Conservation (phyloP, 2,113 vertebrate genomes). For the Lophius piscatorius region DNA sequence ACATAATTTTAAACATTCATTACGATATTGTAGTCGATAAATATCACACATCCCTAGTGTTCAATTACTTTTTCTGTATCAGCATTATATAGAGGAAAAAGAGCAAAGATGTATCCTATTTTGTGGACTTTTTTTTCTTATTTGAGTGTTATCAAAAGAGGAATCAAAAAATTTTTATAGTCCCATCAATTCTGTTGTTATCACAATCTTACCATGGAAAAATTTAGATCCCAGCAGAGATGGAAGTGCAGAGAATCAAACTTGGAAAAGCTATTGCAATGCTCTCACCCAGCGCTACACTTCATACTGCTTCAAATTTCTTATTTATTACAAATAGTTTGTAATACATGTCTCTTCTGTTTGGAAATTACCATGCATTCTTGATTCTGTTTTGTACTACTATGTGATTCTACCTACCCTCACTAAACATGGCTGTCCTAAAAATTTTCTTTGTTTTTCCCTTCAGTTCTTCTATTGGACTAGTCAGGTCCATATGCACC, state of each 20-base stretch:
- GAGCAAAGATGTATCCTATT: too few species aligned
- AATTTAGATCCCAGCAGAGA: too few species aligned
- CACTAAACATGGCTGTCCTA: constrained; percentile 12
- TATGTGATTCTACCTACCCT: not conserved
- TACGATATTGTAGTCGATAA: too few species aligned
- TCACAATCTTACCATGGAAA: too few species aligned
- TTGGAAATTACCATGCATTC: not conserved
- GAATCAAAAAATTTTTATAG: too few species aligned
- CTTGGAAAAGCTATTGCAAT: not conserved
- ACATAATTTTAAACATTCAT: too few species aligned
- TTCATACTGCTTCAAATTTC: not conserved
- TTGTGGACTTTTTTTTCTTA: too few species aligned
- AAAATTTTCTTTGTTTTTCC: constrained; percentile 64
- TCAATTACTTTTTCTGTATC: too few species aligned
- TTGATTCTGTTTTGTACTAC: not conserved
- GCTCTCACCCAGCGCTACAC: not conserved
- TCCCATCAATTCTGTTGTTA: too few species aligned
- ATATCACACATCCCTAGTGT: too few species aligned
- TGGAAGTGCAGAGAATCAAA: constrained; percentile 11
- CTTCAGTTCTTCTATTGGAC: constrained; percentile 59
- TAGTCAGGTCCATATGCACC: constrained; percentile 19
- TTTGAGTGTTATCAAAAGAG: too few species aligned
- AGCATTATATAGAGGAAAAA: too few species aligned
- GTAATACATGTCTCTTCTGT: not conserved
- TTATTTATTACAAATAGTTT: not conserved